These are phyloP conservation scores for Carcinoscorpius rotundicauda DNA, from an alignment of 1,140 invertebrate species.

Conservation along the genomic window DNA sequence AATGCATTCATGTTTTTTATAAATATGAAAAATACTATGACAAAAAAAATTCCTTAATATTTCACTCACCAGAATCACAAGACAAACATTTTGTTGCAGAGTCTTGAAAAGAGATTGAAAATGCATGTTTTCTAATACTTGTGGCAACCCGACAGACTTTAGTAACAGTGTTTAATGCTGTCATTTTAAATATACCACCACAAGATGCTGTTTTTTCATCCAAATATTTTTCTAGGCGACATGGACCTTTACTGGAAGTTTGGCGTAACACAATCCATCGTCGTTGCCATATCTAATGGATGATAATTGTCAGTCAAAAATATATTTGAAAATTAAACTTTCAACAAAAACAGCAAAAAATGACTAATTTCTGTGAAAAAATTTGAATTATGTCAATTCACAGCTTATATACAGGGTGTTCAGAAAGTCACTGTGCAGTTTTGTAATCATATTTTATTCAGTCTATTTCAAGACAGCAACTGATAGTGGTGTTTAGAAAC, in stretches of 20 bases:
- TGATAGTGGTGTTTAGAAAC: no score
- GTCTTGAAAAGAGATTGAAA: slow-evolving; percentile 25
- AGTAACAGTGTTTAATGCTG: slow-evolving; percentile 17
- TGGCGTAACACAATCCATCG: slow-evolving; percentile 28
- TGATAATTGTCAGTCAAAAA: no score
- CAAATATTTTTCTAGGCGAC: slow-evolving; percentile 27
- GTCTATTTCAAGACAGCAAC: no score
- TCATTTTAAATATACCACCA: slow-evolving; percentile 17
- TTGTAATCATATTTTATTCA: no score
- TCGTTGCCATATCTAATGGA: slow-evolving; percentile 26
- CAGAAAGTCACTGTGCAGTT: no score
- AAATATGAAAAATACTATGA: no score
- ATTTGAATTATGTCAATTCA: no score
- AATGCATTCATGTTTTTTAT: no score
- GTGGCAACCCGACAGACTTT: slow-evolving; percentile 20
- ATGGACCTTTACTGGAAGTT: slow-evolving; percentile 28
- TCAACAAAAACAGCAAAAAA: no score
- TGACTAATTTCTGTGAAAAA: no score
- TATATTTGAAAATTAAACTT: neutral
- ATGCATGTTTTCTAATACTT: slow-evolving; percentile 23
- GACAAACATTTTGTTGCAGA: slow-evolving; percentile 23
- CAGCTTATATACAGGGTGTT: no score
- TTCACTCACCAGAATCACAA: slow-evolving; percentile 24
- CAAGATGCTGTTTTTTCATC: slow-evolving; percentile 26
- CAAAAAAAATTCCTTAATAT: no score